Evolutionary conservation across 2,888 invertebrate species (phyloP), one percentile per base, ranked within the genome.

Genomic region (Sarcophaga subvicina): DNA sequence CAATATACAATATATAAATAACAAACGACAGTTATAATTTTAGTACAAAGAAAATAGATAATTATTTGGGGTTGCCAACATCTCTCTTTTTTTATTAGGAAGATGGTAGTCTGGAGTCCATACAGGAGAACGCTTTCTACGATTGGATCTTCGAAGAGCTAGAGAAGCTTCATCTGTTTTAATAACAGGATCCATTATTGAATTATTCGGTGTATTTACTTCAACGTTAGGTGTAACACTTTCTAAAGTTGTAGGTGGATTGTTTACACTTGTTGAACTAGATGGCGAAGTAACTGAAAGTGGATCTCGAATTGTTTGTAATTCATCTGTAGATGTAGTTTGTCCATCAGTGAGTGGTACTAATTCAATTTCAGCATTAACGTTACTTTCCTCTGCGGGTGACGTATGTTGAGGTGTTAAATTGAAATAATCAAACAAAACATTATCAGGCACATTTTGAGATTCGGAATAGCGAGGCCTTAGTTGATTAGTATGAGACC

Each of bases 41-140:
- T 27, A 27, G 27, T 27, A 27, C 27, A 27, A 27, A 27, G 27
- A 27, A 27, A 27, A 5, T 27, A 4, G 27, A 27, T 27, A 27
- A 49, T 49, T 63, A 63, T 63, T 63, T 63, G 63, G 63, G 17
- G 6, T 27, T 66, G 27, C 66, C 66, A 66, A 66, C 66, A 66
- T 66, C 66, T 70, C 54, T 14, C 49, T 14, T n/a, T 22, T n/a
- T 10, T 63, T 63, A 27, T 63, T 63, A 63, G n/a, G 10, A 17
- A 22, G 10, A 63, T 63, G 10, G 4, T 49, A 49, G 27, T 27
- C 27, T 22, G 54, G 70, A 49, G 70, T 14, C 54, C 70, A 70
- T 49, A 54, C 20, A 11, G 49, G 70, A 20, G 70, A 14, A 20
- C 70, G 47, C 70, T 20, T 47, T 49, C 47, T 47, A n/a, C 70